These are phyloP conservation scores for Phrynocephalus vlangalii DNA, from an alignment of 2,797 vertebrate species.

Conservation along the genomic window DNA sequence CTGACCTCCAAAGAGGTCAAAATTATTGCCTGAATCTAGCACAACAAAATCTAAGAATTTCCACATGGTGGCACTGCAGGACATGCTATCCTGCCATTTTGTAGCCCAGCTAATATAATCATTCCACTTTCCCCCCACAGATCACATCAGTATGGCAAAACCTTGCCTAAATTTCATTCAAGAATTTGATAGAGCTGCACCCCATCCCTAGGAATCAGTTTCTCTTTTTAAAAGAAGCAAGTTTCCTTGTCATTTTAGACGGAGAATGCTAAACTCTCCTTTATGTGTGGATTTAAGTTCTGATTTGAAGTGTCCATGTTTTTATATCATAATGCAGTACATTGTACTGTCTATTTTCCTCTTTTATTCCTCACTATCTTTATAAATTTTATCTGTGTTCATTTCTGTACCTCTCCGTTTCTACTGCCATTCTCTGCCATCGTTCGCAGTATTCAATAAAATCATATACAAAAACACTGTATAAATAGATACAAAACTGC, in stretches of 20 bases:
- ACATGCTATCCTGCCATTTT: constrained; percentile 44
- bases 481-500: too few relatives aligned
- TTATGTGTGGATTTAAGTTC: neutral
- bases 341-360: constrained; percentile 6
- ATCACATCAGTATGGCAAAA: neutral
- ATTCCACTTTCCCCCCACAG: rapidly evolving
- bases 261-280: neutral
- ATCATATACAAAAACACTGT: too few relatives aligned
- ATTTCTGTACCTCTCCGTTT: too few relatives aligned
- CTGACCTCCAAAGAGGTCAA: neutral
- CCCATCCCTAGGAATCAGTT: neutral
- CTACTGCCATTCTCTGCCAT: too few relatives aligned
- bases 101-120: neutral
- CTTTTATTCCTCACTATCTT: neutral
- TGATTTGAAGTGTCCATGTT: neutral
- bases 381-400: too few relatives aligned
- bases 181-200: neutral
- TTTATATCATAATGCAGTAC: neutral
- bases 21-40: neutral
- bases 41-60: neutral
- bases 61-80: constrained; percentile 79
- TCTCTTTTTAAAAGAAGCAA: neutral
- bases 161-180: neutral
- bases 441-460: too few relatives aligned
- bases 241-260: constrained; percentile 3